A percentile compares a stretch with the other conserved stretches of the same genome.
Evolutionary conservation across 2,113 vertebrate species (phyloP).

Genomic region (Labeo rohita): DNA sequence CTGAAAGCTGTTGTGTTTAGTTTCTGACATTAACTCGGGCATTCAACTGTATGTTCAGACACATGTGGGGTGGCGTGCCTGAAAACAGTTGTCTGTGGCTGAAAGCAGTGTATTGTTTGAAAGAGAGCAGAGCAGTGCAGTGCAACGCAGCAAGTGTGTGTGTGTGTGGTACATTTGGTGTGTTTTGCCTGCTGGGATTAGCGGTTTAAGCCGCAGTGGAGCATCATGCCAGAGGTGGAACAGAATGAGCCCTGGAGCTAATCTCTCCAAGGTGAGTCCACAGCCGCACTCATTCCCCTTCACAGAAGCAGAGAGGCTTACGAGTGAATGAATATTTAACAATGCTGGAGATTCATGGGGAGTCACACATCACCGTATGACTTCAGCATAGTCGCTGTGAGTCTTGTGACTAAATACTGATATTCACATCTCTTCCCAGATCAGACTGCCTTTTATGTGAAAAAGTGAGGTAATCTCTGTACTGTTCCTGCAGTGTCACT

Average conservation of each 20-base stretch:
- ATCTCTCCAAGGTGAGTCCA: slow-evolving; percentile 34
- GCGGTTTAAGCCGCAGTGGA: background rate
- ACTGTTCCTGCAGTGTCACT: background rate
- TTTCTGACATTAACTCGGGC: slow-evolving; percentile 3
- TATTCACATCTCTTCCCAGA: background rate
- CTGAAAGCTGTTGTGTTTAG: slow-evolving; percentile 13
- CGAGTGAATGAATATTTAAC: slow-evolving; percentile 14
- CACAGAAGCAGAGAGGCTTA: background rate
- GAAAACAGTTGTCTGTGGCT: background rate
- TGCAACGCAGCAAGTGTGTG: background rate
- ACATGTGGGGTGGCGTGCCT: background rate
- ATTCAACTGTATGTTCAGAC: background rate
- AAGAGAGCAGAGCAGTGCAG: background rate
- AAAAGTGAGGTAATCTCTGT: background rate
- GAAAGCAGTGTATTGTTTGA: background rate
- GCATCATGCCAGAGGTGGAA: slow-evolving; percentile 14
- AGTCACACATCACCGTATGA: background rate
- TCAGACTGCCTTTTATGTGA: background rate
- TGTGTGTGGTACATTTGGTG: background rate
- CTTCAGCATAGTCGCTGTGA: background rate
- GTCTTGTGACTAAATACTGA: slow-evolving; percentile 5
- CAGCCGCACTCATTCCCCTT: background rate
- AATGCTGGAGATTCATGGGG: background rate
- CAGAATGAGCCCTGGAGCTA: slow-evolving; percentile 33
- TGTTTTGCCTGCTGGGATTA: slow-evolving; percentile 33